A percentile compares a stretch with the other conserved stretches of the same genome.
Evolutionary conservation across 2,888 invertebrate genomes (phyloP).

Genomic region (Lasioglossum villosulum): DNA sequence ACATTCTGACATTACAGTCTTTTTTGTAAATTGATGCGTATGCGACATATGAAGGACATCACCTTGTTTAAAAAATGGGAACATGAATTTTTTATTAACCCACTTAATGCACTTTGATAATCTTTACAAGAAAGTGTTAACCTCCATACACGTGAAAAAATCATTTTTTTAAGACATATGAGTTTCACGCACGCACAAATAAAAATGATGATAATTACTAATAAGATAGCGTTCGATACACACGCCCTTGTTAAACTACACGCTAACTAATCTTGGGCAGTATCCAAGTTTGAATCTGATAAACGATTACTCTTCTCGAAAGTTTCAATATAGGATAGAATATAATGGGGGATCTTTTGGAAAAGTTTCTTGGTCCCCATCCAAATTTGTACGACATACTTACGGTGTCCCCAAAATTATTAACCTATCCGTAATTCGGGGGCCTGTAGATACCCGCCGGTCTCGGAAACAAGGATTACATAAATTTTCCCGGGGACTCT

Average conservation of each 20-base stretch:
- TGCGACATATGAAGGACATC: too few species aligned
- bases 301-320: conserved; percentile 41
- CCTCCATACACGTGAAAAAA: too few species aligned
- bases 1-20: too few species aligned
- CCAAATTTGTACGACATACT: conserved; percentile 56
- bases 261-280: conserved; percentile 54
- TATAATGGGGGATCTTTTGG: conserved; percentile 48
- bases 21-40: too few species aligned
- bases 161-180: too few species aligned
- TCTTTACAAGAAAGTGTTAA: too few species aligned
- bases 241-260: conserved; percentile 24
- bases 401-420: conserved; percentile 50
- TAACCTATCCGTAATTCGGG: conserved; percentile 49
- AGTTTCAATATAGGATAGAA: conserved; percentile 45
- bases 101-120: too few species aligned
- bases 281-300: conserved; percentile 48
- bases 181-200: too few species aligned
- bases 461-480: conserved; percentile 25
- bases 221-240: conserved; percentile 1
- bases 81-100: too few species aligned
- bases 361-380: conserved; percentile 53
- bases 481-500: conserved; percentile 20
- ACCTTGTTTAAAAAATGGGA: too few species aligned
- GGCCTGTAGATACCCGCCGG: neutral
- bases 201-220: neutral